Base-by-base conservation (phyloP, 2,888 invertebrate species). In the Leptinotarsa tumamoca region DNA sequence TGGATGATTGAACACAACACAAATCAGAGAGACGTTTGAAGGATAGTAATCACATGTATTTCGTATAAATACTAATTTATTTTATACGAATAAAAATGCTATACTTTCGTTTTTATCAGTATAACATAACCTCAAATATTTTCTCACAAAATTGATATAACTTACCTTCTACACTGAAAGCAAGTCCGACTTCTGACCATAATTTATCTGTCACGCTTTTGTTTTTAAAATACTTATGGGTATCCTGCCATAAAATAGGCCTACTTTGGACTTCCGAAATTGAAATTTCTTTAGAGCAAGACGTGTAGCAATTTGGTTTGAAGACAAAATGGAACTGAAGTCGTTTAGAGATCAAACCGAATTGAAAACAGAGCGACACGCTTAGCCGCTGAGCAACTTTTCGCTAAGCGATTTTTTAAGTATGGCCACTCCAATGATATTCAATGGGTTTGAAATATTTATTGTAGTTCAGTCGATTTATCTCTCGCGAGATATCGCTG, bases 211-310 rank as follows among this genome's bases (percentile, higher is more conserved):
- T 87, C 83, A 81, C 49, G 50, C 50, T 63, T 56, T 63, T 71
- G 66, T 75, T 75, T 70, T 77, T 77, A 63, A 70, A 72, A 72
- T 81, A 88, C 87, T 80, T 27, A 49, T 54, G 49, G 21, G 67
- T 68, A 61, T 52, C 56, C 27, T 72, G 71, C 75, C 76, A 72
- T 27, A 63, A 43, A 61, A 58, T 56, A 58, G 67, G 67, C 52
- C 56, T 54, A 67, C 67, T 54, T 71, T 73, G 74, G 50, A 79
- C 67, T 74, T 72, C 68, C 51, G 51, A 51, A 14, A 51, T 51
- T 51, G 4, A 13, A 51, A 51, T 51, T 17, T 51, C 17, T 51
- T 17, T 71, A 43, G 23, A 67, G 58, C 21, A 72, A 17, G 52
- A 73, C 54, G 13, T 43, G 52, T 5, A 54, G 21, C 23, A 69